These are phyloP conservation scores for Lepetodrilus schrolli DNA, from an alignment of 2,888 invertebrate species.

Conservation along the genomic window DNA sequence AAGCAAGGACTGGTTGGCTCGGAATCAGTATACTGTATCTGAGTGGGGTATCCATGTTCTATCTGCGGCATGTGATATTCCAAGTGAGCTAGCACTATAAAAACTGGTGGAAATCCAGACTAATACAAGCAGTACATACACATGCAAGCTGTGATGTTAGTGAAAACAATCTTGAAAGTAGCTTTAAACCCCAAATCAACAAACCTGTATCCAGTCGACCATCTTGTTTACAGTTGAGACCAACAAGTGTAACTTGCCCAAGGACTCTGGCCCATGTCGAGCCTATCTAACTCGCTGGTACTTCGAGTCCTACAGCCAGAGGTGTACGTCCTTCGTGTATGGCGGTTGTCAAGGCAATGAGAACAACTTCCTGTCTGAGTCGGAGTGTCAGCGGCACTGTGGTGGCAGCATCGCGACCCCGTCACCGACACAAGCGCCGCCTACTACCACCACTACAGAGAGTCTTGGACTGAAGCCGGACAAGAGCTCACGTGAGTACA, in stretches of 20 bases:
- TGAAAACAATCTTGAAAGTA: too few species aligned
- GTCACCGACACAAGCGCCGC: background rate
- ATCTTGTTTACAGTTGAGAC: constrained; percentile 8
- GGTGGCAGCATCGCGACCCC: constrained; percentile 31
- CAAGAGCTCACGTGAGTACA: background rate
- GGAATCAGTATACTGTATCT: too few species aligned
- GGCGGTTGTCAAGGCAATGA: constrained; percentile 93
- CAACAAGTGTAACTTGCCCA: constrained; percentile 80
- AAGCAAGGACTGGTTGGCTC: too few species aligned
- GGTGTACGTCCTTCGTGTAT: constrained; percentile 84
- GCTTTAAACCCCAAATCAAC: too few species aligned
- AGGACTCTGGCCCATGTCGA: constrained; percentile 84
- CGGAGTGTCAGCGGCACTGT: constrained; percentile 55
- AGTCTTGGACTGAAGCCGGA: background rate
- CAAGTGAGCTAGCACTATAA: too few species aligned
- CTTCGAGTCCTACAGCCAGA: constrained; percentile 83
- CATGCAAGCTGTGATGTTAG: too few species aligned
- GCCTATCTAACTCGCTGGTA: constrained; percentile 82
- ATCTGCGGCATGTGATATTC: too few species aligned
- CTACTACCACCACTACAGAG: background rate
- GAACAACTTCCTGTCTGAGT: constrained; percentile 68
- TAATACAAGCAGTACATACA: too few species aligned
- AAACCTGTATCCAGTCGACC: too few species aligned
- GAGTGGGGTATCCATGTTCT: too few species aligned
- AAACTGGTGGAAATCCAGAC: too few species aligned